Evolutionary conservation across 2,888 invertebrate genomes (phyloP), one percentile per base, ranked within the genome.

Genomic region (Synanthedon tipuliformis): DNA sequence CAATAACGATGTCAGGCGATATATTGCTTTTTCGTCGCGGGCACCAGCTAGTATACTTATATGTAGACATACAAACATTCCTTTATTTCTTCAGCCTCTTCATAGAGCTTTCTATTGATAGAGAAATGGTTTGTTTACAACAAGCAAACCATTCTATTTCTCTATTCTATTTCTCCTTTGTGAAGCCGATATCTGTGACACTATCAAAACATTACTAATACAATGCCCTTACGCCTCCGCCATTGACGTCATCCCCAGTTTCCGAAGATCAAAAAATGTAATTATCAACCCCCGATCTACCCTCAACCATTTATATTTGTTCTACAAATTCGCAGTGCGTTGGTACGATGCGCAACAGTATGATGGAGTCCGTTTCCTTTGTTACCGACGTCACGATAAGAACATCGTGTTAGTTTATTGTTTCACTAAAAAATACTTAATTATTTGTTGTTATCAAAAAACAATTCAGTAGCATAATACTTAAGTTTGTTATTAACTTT

Each of bases 231-330:
- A 58, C 59, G 66, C 61, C 60, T 64, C 57, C 56, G 60, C 63
- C 56, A 52, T 56, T 65, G 70, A 76, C 75, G 79, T 75, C 81
- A 77, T 71, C 80, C 80, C 80, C 78, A 68, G 71, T 68, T 70
- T 72, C 69, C 72, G 75, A 77, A 84, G 85, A 85, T 86, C 85
- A 86, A 86, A 83, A 86, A 86, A 86, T 86, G 86, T 85, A 87
- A 86, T 87, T 87, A 87, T 87, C 87, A 82, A 81, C 86, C 87
- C 87, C 75, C 74, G 81, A 86, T 86, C 86, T 85, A 82, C 86
- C 86, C 83, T 78, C 81, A 80, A 84, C 79, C 81, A 84, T 84
- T 84, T 85, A 79, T 83, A 86, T 87, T 87, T 87, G 86, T 85
- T 85, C 81, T 86, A 87, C 86, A 86, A 87, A 86, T 86, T 87